A percentile compares a stretch with the other conserved stretches of the same genome.
Evolutionary conservation across 1,140 invertebrate genomes (phyloP).

Genomic region (Calephelis nemesis): DNA sequence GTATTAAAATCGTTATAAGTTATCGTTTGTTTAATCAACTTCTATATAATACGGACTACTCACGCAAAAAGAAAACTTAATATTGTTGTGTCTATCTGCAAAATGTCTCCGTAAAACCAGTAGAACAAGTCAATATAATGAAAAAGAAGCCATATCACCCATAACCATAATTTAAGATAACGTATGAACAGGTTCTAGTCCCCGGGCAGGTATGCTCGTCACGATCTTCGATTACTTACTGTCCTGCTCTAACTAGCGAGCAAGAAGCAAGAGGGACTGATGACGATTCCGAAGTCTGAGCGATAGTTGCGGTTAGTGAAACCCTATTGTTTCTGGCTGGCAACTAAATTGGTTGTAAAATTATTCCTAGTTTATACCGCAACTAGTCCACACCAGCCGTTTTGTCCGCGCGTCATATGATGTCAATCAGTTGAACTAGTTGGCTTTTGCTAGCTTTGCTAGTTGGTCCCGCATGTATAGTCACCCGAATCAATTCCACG

Average conservation of each 20-base stretch:
- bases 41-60: no score
- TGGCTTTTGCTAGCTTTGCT: no score
- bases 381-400: not conserved
- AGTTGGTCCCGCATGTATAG: no score
- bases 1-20: no score
- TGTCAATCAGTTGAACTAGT: not conserved
- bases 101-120: conserved; percentile 6
- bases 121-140: conserved; percentile 14
- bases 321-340: conserved; percentile 43
- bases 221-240: conserved; percentile 28
- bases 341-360: conserved; percentile 6
- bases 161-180: conserved; percentile 27
- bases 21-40: no score
- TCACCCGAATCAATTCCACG: no score
- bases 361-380: not conserved
- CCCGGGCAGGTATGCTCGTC: conserved; percentile 36
- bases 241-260: conserved; percentile 24
- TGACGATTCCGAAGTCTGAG: conserved; percentile 25
- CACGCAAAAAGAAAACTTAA: not conserved
- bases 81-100: not conserved
- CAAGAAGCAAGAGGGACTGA: conserved; percentile 25
- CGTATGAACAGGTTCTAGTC: conserved; percentile 35
- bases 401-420: not conserved
- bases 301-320: conserved; percentile 52
- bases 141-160: conserved; percentile 31